Conservation (phyloP, 1,140 invertebrate species). For the Helicoverpa zea region DNA sequence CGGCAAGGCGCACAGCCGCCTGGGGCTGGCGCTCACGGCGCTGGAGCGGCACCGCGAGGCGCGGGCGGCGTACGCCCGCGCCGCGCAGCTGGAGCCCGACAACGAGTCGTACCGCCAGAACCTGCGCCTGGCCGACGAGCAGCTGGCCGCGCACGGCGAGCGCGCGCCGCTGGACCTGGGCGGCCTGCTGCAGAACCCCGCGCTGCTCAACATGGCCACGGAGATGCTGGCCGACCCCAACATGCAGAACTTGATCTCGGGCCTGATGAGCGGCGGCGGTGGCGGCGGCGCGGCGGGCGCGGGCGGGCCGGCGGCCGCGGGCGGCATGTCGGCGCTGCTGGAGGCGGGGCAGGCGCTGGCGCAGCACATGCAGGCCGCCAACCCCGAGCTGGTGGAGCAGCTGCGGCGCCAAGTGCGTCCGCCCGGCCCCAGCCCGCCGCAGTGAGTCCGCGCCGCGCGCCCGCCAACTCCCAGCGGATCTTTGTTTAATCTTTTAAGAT, state of each 20-base stretch:
- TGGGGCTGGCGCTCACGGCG: constrained; percentile 96
- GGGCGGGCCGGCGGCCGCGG: constrained; percentile 53
- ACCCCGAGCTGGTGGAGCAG: constrained; percentile 83
- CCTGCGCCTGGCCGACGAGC: constrained; percentile 88
- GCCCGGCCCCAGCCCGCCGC: constrained; percentile 60
- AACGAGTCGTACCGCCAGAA: constrained; percentile 97
- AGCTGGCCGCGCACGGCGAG: constrained; percentile 64
- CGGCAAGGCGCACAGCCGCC: constrained; percentile 97
- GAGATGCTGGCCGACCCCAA: constrained; percentile 93
- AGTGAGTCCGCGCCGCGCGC: constrained; percentile 45
- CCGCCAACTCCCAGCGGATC: constrained; percentile 20
- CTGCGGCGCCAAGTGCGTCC: constrained; percentile 80
- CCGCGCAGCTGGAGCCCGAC: constrained; percentile 95
- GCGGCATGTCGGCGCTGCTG: constrained; percentile 75
- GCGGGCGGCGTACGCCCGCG: constrained; percentile 94
- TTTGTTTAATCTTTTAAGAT: constrained; percentile 44
- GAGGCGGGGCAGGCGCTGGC: constrained; percentile 83
- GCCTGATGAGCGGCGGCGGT: constrained; percentile 67
- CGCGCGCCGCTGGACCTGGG: constrained; percentile 86
- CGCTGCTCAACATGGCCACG: constrained; percentile 92
- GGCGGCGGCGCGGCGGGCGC: constrained; percentile 44
- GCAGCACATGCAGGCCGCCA: constrained; percentile 83
- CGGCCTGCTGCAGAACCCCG: constrained; percentile 91
- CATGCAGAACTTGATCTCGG: constrained; percentile 91
- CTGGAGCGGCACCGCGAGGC: constrained; percentile 94